These are phyloP conservation scores for Marmota flaviventris DNA, from an alignment of 2,113 vertebrate species.

Conservation along the genomic window DNA sequence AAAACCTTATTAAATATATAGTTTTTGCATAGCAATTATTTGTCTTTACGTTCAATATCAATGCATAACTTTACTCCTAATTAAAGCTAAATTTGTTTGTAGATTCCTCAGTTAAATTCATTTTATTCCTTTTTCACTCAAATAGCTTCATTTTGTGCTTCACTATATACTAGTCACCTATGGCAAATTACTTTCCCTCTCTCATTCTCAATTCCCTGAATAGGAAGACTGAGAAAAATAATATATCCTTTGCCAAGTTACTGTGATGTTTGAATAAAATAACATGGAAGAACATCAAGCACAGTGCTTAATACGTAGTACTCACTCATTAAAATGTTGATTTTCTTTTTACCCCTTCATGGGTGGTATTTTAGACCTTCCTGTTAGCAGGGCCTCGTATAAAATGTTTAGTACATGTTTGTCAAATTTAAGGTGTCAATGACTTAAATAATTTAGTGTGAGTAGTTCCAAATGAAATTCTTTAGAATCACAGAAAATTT, in stretches of 20 bases:
- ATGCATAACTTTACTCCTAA: neutral
- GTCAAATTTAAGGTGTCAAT: constrained; percentile 48
- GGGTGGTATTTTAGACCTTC: neutral
- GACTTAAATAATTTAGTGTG: constrained; percentile 41
- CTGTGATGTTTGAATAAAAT: constrained; percentile 28
- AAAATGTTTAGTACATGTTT: constrained; percentile 47
- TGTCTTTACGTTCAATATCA: neutral
- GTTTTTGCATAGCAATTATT: neutral
- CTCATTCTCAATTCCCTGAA: neutral
- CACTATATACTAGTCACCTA: neutral
- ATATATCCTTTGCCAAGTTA: neutral
- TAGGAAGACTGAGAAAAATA: neutral
- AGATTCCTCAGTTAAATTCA: constrained; percentile 16
- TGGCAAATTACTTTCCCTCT: neutral
- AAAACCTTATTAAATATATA: constrained; percentile 42
- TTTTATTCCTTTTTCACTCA: neutral
- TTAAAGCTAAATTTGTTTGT: constrained; percentile 25
- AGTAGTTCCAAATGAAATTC: neutral
- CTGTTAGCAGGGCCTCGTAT: neutral
- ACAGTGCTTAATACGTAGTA: neutral
- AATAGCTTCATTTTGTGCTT: constrained; percentile 28
- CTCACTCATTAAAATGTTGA: neutral
- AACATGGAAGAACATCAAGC: neutral
- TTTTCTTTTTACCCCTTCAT: neutral
- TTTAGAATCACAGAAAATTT: constrained; percentile 35